phyloP scores from a whole-genome alignment of 2,888 invertebrate species.

The Lasius platythorax region DNA sequence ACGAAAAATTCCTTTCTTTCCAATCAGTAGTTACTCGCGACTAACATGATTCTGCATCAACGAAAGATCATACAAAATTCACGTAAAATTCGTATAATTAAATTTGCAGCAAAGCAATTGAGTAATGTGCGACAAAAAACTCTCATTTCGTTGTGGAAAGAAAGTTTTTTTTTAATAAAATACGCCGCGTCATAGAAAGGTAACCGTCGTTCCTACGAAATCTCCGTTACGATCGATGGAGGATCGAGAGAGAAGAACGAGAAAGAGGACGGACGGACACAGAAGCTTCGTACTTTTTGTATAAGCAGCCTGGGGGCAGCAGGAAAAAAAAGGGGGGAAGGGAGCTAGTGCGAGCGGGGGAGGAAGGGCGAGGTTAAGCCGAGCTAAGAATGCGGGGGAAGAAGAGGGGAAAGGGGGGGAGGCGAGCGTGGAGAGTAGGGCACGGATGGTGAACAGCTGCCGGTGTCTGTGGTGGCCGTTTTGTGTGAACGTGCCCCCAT shows the following conservation, averaged over 20 bases:
- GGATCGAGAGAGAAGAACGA: conserved; percentile 17
- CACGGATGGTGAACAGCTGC: conserved; percentile 84
- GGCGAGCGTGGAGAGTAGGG: conserved; percentile 76
- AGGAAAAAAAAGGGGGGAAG: conserved; percentile 26
- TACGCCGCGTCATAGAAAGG: not conserved
- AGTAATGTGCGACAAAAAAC: not conserved
- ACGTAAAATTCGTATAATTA: not conserved
- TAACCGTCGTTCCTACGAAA: conserved; percentile 8
- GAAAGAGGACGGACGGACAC: conserved; percentile 44
- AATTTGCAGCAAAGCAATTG: not conserved
- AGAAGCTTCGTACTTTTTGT: conserved; percentile 61
- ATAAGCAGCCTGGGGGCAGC: conserved; percentile 32
- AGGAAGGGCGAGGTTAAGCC: conserved; percentile 73
- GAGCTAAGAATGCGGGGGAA: conserved; percentile 82
- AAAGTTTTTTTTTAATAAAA: not conserved
- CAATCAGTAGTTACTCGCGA: not conserved
- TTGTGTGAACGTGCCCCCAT: conserved; percentile 79
- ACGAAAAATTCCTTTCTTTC: not conserved
- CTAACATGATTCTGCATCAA: not conserved
- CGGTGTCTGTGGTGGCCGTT: conserved; percentile 78
- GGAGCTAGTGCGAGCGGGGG: conserved; percentile 27
- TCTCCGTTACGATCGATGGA: conserved; percentile 49
- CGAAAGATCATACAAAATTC: not conserved
- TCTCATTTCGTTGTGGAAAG: not conserved
- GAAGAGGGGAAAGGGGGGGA: conserved; percentile 76